Evolutionary conservation across 2,888 invertebrate genomes (phyloP).

Genomic region (Stenolophus ochropezus): DNA sequence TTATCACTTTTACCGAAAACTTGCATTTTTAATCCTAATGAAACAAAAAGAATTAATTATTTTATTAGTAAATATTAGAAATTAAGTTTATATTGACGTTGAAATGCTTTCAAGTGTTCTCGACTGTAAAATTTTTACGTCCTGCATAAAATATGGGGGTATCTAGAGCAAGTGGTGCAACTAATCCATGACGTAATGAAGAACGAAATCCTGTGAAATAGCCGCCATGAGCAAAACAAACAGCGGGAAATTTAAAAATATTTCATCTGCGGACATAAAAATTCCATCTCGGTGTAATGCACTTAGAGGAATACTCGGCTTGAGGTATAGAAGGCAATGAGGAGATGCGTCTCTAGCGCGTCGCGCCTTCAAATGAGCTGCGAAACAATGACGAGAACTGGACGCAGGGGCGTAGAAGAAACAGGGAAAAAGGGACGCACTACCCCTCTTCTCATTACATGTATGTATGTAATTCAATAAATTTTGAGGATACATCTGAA

Average conservation of each 20-base stretch:
- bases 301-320: constrained; percentile 36
- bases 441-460: no score
- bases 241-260: constrained; percentile 47
- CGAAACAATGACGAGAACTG: background rate
- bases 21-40: no score
- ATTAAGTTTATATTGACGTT: no score
- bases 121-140: constrained; percentile 8
- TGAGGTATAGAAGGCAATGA: background rate
- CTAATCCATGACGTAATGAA: constrained; percentile 5
- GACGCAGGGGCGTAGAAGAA: background rate
- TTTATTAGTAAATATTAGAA: no score
- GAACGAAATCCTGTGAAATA: constrained; percentile 23
- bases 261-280: constrained; percentile 48
- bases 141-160: background rate
- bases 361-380: background rate
- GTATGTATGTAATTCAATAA: no score
- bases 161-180: background rate
- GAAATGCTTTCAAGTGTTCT: no score
- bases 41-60: no score
- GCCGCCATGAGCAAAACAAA: constrained; percentile 18
- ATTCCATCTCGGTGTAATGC: constrained; percentile 51
- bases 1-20: no score
- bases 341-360: background rate
- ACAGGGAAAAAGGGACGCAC: background rate
- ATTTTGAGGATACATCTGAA: no score